Base-by-base conservation (phyloP, 2,113 vertebrate species). In the Labeo catla region DNA sequence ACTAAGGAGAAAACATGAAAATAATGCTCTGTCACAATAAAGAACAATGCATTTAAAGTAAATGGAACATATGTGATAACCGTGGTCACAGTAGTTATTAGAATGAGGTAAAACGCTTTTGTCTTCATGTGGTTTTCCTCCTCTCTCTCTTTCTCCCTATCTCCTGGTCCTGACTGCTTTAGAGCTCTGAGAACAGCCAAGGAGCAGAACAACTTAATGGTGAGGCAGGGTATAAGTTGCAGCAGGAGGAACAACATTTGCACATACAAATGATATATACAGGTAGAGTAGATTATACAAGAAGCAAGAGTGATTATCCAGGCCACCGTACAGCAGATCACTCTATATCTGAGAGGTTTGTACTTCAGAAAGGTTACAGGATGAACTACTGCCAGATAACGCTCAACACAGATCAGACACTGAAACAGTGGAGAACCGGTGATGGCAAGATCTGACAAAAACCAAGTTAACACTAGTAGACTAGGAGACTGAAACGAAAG, bases 281-380 rank as follows among this genome's bases (percentile, higher is more conserved):
- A n/a, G n/a, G n/a, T n/a, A n/a, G n/a, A 47, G 61, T 4, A 81
- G 6, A 8, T 16, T 4, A 82, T 15, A 68, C 80, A 50, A 2
- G 80, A 82, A 2, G n/a, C 59, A 16, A 28, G 6, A 81, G 11
- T 28, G 6, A 65, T 47, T 4, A 65, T 65, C 79, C 79, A 88
- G 8, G 43, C 81, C 3, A 49, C 52, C 45, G 74, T 23, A 9
- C 19, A 88, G 72, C 84, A 88, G 9, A 21, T 11, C 9, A 86
- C 21, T 63, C 45, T 72, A 10, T 86, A 79, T 83, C 65, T 78
- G 74, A 88, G 73, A 45, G 80, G 54, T 79, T 86, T 88, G 65
- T 0, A 49, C 57, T 81, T 81, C 57, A 81, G 59, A 49, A 81
- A 81, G 57, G 79, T 81, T 34, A 81, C 59, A 34, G 79, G 79